phyloP scores from a whole-genome alignment of 2,113 vertebrate genomes.

The Gobio gobio region DNA sequence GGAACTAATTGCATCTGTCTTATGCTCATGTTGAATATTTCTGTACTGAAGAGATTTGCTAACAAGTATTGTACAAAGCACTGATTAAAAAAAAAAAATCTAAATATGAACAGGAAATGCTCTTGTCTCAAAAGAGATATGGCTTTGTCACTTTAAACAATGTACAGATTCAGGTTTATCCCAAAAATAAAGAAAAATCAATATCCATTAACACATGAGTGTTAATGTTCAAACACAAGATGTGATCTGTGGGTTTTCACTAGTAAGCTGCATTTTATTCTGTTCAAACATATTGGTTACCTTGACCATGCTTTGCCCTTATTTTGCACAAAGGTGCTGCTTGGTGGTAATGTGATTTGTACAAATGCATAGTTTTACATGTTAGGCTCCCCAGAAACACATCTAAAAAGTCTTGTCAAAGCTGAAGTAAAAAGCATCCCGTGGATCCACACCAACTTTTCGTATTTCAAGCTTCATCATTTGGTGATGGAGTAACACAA shows the following conservation, averaged over 20 bases:
- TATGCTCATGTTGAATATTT: conserved; percentile 69
- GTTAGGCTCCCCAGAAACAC: conserved; percentile 33
- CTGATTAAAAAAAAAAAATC: conserved; percentile 62
- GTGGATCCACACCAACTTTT: background rate
- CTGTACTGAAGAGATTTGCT: conserved; percentile 68
- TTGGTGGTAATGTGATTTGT: conserved; percentile 48
- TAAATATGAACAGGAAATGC: conserved; percentile 67
- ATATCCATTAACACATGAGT: conserved; percentile 20
- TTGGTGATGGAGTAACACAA: background rate
- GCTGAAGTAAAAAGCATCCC: background rate
- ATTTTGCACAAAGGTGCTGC: conserved; percentile 45
- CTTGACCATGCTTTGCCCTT: conserved; percentile 39
- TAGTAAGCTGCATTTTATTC: conserved; percentile 24
- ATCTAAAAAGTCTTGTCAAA: conserved; percentile 6
- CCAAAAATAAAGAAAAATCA: background rate
- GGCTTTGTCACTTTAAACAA: conserved; percentile 73
- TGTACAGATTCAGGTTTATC: conserved; percentile 62
- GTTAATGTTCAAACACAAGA: conserved; percentile 2
- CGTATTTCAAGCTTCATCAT: background rate
- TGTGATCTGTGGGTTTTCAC: conserved; percentile 7
- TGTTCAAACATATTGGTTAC: conserved; percentile 33
- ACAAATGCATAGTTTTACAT: conserved; percentile 60
- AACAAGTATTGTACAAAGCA: conserved; percentile 78
- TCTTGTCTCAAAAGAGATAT: conserved; percentile 72
- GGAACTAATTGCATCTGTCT: conserved; percentile 67